A percentile compares a stretch with the other conserved stretches of the same genome.
Evolutionary conservation across 2,113 vertebrate genomes (phyloP).

Genomic region (Chrysemys picta): DNA sequence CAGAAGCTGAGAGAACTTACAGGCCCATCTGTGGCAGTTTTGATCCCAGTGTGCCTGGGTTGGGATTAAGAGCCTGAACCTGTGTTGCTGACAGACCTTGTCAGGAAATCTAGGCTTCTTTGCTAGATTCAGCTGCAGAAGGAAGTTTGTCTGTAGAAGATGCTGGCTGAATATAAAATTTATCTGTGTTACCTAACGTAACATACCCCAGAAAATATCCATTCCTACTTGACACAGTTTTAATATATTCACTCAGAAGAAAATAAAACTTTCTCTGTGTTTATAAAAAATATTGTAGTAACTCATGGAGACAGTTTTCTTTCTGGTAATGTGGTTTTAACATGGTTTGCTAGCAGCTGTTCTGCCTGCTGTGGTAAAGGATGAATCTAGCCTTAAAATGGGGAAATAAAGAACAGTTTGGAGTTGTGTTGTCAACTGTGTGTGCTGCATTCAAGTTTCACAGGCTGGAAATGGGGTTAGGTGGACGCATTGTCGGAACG

Average conservation of each 20-base stretch:
- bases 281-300: not conserved
- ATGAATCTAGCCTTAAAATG: constrained; percentile 10
- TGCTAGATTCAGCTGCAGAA: not conserved
- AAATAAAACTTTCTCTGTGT: not conserved
- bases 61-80: constrained; percentile 12
- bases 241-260: not conserved
- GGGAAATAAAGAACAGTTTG: constrained; percentile 52
- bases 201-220: not conserved
- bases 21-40: not conserved
- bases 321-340: not conserved
- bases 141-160: not conserved
- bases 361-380: not conserved
- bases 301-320: not conserved
- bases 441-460: constrained; percentile 21
- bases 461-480: constrained; percentile 6
- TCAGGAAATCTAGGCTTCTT: not conserved
- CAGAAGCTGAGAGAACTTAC: constrained; percentile 7
- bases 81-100: not conserved
- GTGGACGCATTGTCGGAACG: constrained; percentile 1
- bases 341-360: not conserved
- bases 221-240: not conserved
- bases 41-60: not conserved
- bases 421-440: constrained; percentile 46
- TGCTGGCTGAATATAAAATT: not conserved
- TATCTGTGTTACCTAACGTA: not conserved